phyloP scores from a whole-genome alignment of 2,797 vertebrate genomes.

The Simalia tracyae region DNA sequence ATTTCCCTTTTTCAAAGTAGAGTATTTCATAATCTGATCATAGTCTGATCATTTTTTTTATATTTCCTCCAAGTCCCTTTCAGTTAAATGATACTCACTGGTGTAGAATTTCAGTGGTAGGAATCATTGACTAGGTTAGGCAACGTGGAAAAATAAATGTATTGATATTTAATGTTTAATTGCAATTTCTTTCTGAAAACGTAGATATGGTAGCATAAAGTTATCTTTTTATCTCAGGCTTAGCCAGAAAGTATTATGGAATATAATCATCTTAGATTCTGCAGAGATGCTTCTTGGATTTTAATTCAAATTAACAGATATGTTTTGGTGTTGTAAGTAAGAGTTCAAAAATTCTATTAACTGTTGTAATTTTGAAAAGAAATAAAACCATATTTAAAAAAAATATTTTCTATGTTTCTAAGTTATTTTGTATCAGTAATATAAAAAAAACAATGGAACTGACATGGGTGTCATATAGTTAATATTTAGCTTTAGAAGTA shows the following conservation, averaged over 20 bases:
- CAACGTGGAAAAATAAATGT: constrained; percentile 2
- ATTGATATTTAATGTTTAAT: neutral
- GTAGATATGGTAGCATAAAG: constrained; percentile 10
- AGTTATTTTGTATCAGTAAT: constrained; percentile 49
- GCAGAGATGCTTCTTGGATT: constrained; percentile 14
- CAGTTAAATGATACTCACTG: neutral
- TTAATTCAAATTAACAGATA: constrained; percentile 22
- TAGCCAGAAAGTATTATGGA: constrained; percentile 23
- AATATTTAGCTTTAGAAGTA: constrained; percentile 46
- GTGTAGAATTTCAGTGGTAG: neutral
- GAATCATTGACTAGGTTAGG: neutral
- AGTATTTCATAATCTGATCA: neutral
- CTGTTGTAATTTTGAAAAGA: constrained; percentile 30
- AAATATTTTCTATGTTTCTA: constrained; percentile 2
- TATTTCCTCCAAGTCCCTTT: neutral
- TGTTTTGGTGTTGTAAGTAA: constrained; percentile 10
- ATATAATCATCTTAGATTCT: constrained; percentile 8
- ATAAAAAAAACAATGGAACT: constrained; percentile 52
- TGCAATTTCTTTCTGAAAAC: constrained; percentile 10
- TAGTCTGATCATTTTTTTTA: neutral
- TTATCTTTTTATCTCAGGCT: neutral
- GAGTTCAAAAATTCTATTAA: constrained; percentile 36
- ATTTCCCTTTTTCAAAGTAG: neutral
- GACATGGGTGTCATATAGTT: constrained; percentile 19
- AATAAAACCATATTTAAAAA: constrained; percentile 13